Conservation (phyloP, 2,888 invertebrate genomes). For the Suillia variegata region DNA sequence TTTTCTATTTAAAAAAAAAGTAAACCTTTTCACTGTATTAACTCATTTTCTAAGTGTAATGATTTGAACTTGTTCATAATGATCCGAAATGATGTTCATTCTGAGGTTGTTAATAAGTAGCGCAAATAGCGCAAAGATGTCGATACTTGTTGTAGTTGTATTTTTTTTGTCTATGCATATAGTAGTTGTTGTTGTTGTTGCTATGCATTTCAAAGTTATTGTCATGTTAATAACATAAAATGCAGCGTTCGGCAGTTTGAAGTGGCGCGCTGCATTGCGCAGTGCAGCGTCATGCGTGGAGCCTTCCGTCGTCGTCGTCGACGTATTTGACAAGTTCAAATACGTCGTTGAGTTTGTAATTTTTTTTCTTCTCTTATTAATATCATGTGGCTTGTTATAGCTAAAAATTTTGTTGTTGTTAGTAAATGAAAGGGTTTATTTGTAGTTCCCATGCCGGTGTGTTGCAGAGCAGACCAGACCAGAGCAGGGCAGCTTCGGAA, state of each 20-base stretch:
- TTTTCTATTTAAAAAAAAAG: too few species aligned
- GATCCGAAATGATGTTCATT: background rate
- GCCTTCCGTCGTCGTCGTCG: too few species aligned
- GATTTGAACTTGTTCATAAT: background rate
- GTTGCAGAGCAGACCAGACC: too few species aligned
- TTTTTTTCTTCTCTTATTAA: background rate
- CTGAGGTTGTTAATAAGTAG: slow-evolving; percentile 25
- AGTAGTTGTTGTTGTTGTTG: background rate
- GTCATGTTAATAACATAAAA: slow-evolving; percentile 8
- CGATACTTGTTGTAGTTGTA: slow-evolving; percentile 1
- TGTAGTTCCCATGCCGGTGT: background rate
- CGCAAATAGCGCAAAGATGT: slow-evolving; percentile 23
- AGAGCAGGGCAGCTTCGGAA: too few species aligned
- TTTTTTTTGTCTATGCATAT: background rate
- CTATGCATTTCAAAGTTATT: background rate
- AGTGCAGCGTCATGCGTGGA: background rate
- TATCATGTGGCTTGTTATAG: background rate
- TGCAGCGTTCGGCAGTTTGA: background rate
- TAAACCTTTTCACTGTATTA: too few species aligned
- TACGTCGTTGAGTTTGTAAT: background rate
- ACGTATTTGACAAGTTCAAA: background rate
- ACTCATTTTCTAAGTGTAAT: too few species aligned
- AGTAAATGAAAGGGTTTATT: slow-evolving; percentile 31
- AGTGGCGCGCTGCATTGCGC: background rate
- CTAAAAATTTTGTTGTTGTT: too few species aligned